Base-by-base conservation (phyloP, 2,888 invertebrate species). In the Nycteola revayana region DNA sequence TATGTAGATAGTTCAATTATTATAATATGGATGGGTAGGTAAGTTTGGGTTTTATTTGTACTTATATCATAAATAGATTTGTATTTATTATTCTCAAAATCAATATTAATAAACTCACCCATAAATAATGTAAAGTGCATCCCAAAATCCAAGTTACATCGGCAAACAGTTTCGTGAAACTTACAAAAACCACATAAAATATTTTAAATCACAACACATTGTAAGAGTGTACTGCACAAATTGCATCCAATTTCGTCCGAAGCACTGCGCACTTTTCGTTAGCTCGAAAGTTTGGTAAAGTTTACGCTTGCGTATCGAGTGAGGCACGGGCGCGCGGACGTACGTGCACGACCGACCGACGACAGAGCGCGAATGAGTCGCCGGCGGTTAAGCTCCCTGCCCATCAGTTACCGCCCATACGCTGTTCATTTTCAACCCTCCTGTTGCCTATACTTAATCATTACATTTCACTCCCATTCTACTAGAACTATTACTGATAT, bases 161-260 rank as follows among this genome's bases (percentile, higher is more conserved):
- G 36, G 18, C 37, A 42, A 40, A 43, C 37, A 50, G 54, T 56
- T 54, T 42, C 43, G 51, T 42, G 41, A 14, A 59, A 57, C 42
- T 49, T 39, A 14, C 26, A 29, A 44, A 48, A 50, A 24, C 23
- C 53, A 55, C 55, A 42, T n/a, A 27, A 27, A 47, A 49, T 35
- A 45, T 49, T 40, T 45, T 55, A 57, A 36, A 46, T 44, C 63
- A 65, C 64, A 55, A 42, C 36, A 47, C 56, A 57, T 42, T 26
- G 49, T 37, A 7, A 34, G 32, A 36, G 58, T 60, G 63, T 67
- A 64, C 66, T 57, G 45, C 67, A 73, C 71, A 72, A 69, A 70
- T 72, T 65, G 63, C 65, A 68, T 64, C 64, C 66, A 55, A 70
- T 58, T 60, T 61, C 23, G 40, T 48, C 31, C 38, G 36, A 11